Conservation (phyloP, 2,113 vertebrate genomes). For the Micromys minutus region DNA sequence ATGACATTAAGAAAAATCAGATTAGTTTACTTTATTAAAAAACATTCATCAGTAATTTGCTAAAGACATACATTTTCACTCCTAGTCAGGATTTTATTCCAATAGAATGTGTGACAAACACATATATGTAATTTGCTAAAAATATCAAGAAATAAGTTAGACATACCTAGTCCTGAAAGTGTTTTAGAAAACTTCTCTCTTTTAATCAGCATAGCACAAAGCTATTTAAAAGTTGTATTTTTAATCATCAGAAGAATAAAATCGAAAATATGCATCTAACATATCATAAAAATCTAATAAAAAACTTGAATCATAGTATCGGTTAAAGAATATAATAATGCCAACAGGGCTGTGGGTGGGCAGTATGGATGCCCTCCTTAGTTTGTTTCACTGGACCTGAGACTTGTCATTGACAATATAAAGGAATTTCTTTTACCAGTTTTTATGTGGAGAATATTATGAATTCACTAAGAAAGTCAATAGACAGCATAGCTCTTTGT, state of each 20-base stretch:
- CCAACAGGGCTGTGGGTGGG: accelerated
- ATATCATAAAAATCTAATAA: not conserved
- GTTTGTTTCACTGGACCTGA: not conserved
- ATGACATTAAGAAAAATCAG: not conserved
- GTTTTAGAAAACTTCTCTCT: not conserved
- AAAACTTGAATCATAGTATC: not conserved
- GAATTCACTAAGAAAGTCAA: not conserved
- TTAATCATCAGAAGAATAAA: not conserved
- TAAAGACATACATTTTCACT: constrained; percentile 29
- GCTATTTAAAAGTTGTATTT: not conserved
- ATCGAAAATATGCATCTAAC: not conserved
- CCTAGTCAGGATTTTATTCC: not conserved
- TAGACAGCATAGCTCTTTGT: not conserved
- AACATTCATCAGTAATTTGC: not conserved
- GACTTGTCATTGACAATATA: not conserved
- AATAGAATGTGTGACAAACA: not conserved
- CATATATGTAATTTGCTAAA: not conserved
- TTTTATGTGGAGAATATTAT: constrained; percentile 42
- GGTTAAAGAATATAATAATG: not conserved
- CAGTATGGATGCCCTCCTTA: not conserved
- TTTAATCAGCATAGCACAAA: not conserved
- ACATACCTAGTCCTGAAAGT: not conserved
- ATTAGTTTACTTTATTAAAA: not conserved
- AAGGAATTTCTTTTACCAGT: not conserved
- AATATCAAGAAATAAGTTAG: constrained; percentile 6